Evolutionary conservation across 2,797 vertebrate species (phyloP), one percentile per base, ranked within the genome.

Genomic region (Mallotus villosus): DNA sequence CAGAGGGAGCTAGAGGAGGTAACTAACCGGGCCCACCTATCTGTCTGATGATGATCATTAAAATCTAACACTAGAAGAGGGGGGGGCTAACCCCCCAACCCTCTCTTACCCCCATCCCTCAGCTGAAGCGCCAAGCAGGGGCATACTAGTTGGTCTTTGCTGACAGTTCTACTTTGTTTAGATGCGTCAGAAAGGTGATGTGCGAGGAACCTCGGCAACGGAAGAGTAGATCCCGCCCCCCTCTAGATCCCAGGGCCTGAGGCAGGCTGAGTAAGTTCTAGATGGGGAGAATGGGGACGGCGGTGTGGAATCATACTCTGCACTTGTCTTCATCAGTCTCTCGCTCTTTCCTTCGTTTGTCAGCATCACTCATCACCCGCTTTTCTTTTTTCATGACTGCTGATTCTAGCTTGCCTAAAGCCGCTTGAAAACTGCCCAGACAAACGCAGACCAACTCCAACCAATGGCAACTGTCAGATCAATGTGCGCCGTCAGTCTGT

Each of bases 181-280:
- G 97, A 98, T 99, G 95, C 97, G 97, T 93, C 94, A 96, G 94
- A 97, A 96, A 91, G 97, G 97, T 91, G 92, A 95, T 72, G 94
- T 98, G 87, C 95, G 96, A 93, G 97, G 97, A 89, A 99, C 97
- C 86, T 94, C 95, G 84, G 97, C 96, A 78, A 95, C 94, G 79
- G 96, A 97, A 89, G 95, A 95, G 92, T 98, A 98, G 93, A 91
- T 68, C 75, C 62, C 75, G 11, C 72, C 75, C 86, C 72, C 73
- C 63, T 89, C 77, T 91, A 90, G 90, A 79, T 87, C 85, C 90
- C 90, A 78, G 90, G 86, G 74, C 83, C 89, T 85, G 84, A 87
- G 88, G 86, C 89, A 87, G 92, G 91, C 90, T 90, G 88, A 91
- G 90, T 91, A 91, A 93, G 89, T 92, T 74, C 22, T 72, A 67